Percentiles rank a stretch among this genome's conserved stretches.
These are phyloP conservation scores for Caenorhabditis tropicalis DNA, from an alignment of 1,140 invertebrate species.

Conservation along the genomic window DNA sequence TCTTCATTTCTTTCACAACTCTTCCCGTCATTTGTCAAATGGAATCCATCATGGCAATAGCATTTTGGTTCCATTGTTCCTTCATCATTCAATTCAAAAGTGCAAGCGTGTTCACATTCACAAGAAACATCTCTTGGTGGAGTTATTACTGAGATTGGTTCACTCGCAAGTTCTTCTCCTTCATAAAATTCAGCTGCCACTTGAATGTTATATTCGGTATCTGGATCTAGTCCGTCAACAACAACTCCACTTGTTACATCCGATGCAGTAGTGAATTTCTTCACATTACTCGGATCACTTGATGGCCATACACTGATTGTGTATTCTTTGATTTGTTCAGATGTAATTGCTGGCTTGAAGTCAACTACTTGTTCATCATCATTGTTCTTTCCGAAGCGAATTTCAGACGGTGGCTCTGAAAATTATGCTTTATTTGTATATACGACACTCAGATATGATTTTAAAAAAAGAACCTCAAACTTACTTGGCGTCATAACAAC, in stretches of 20 bases:
- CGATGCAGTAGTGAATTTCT: conserved; percentile 44
- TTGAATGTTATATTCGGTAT: conserved; percentile 69
- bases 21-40: conserved; percentile 61
- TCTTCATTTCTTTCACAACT: conserved; percentile 61
- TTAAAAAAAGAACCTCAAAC: not conserved
- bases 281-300: conserved; percentile 55
- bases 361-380: conserved; percentile 71
- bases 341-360: conserved; percentile 68
- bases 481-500: conserved; percentile 68
- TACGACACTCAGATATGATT: not conserved
- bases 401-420: conserved; percentile 63
- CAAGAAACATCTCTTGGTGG: conserved; percentile 69
- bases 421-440: not conserved
- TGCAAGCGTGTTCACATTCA: conserved; percentile 69
- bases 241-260: conserved; percentile 60
- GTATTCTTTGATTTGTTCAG: conserved; percentile 59
- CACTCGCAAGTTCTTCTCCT: conserved; percentile 59
- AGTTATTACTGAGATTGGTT: conserved; percentile 58
- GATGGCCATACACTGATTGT: conserved; percentile 59
- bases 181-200: conserved; percentile 60
- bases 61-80: conserved; percentile 59
- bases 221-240: conserved; percentile 58
- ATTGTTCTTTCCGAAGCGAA: conserved; percentile 69
- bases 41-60: conserved; percentile 66
- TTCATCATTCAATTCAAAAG: conserved; percentile 60